Evolutionary conservation across 2,888 invertebrate species (phyloP).

Genomic region (Pyralis farinalis): DNA sequence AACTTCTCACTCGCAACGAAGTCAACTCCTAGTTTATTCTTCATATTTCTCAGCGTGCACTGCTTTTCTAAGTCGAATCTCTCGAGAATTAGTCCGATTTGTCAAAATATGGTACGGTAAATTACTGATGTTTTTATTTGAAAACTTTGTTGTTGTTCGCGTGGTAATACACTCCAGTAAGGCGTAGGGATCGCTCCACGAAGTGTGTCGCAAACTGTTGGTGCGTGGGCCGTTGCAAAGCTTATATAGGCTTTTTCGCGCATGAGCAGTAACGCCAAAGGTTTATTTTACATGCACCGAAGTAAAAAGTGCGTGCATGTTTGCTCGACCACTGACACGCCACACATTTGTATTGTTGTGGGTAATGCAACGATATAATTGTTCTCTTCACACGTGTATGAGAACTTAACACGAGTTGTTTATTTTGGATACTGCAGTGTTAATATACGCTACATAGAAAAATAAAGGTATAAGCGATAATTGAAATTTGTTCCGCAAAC

Average conservation of each 20-base stretch:
- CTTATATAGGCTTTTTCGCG: slow-evolving; percentile 50
- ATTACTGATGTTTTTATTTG: slow-evolving; percentile 29
- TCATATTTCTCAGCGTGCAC: slow-evolving; percentile 52
- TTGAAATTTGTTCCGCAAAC: too few species aligned
- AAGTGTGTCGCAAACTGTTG: slow-evolving; percentile 52
- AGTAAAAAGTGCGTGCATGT: slow-evolving; percentile 40
- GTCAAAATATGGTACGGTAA: slow-evolving; percentile 19
- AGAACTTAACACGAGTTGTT: too few species aligned
- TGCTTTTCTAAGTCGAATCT: slow-evolving; percentile 30
- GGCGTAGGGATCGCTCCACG: slow-evolving; percentile 43
- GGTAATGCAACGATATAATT: too few species aligned
- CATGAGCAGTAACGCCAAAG: slow-evolving; percentile 45
- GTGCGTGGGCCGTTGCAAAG: slow-evolving; percentile 26
- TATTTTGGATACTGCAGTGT: too few species aligned
- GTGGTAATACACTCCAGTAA: slow-evolving; percentile 23
- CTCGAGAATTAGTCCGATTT: slow-evolving; percentile 21
- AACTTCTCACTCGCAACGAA: slow-evolving; percentile 57
- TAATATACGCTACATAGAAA: too few species aligned
- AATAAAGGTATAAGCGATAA: too few species aligned
- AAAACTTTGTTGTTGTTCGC: slow-evolving; percentile 56
- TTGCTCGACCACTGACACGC: too few species aligned
- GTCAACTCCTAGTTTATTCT: slow-evolving; percentile 58
- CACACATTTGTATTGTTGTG: too few species aligned
- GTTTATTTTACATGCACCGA: slow-evolving; percentile 32
- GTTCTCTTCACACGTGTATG: too few species aligned